Percentiles rank a stretch among this genome's conserved stretches.
Evolutionary conservation across 2,797 vertebrate species (phyloP).

Genomic region (Aulostomus chinensis): DNA sequence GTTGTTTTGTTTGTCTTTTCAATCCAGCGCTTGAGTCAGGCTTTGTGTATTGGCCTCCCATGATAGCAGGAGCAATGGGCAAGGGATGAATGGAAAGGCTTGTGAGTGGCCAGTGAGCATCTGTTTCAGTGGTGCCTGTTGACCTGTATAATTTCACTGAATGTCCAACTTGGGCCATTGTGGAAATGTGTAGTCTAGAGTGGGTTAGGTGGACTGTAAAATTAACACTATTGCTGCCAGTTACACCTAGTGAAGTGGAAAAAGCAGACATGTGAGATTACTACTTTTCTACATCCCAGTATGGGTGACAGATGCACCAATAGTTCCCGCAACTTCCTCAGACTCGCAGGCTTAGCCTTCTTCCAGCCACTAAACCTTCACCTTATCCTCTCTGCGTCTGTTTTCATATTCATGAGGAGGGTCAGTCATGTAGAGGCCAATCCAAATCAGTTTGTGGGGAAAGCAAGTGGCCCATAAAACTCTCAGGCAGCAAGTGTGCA

Average conservation of each 20-base stretch:
- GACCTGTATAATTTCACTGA: conserved; percentile 34
- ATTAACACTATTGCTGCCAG: conserved; percentile 24
- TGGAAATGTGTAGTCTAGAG: conserved; percentile 7
- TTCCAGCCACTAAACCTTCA: background rate
- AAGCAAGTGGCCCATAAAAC: conserved; percentile 18
- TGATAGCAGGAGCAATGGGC: conserved; percentile 18
- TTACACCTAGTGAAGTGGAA: conserved; percentile 6
- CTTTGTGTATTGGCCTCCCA: too few relatives aligned
- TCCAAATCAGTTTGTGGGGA: conserved; percentile 14
- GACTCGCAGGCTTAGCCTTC: background rate
- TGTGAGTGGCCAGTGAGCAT: conserved; percentile 32
- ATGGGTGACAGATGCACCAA: conserved; percentile 1
- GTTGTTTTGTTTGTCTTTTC: too few relatives aligned
- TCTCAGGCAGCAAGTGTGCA: background rate
- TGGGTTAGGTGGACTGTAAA: conserved; percentile 14
- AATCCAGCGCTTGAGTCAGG: conserved; percentile 40
- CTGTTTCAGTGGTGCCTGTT: conserved; percentile 34
- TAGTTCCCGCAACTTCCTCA: background rate
- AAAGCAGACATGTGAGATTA: background rate
- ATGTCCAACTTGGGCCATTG: conserved; percentile 23
- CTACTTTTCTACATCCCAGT: background rate
- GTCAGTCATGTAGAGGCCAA: background rate
- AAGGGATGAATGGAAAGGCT: conserved; percentile 11
- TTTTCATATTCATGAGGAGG: conserved; percentile 22
- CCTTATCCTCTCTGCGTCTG: conserved; percentile 4